Base-by-base conservation (phyloP, 2,797 vertebrate genomes). In the Scolopax rusticola region DNA sequence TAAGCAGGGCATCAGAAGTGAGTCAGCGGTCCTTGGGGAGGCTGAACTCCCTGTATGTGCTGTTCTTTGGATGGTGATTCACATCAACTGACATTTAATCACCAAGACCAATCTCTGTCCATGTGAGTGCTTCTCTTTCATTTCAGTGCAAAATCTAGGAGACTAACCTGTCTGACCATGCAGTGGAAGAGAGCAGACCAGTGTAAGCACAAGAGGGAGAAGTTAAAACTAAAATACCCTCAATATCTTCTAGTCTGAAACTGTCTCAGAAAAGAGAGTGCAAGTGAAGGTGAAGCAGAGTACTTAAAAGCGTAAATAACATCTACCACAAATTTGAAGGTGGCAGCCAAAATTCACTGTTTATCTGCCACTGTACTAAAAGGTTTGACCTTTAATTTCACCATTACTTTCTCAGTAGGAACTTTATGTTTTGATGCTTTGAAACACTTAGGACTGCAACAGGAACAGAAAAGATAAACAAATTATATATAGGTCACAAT, bases 21-120 rank as follows among this genome's bases (percentile, higher is more conserved):
- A 96, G 87, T 97, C 94, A 96, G 81, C 57, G 47, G 57, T 93
- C 95, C 93, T 71, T 61, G 69, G 91, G 82, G 94, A 95, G 82
- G 53, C 91, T 92, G 83, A 89, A 91, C 13, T 45, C 68, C 61
- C 41, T 57, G 71, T 54, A 60, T 89, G 59, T 57, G 65, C 64
- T 91, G 85, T 91, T 93, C 82, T 93, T 90, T 64, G 50, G 69
- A 54, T 57, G 68, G 71, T 95, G 92, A 96, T 96, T 96, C 96
- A 95, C 60, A 84, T 67, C 41, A 67, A 89, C 68, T 95, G 91
- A 89, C 89, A 95, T 95, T 94, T 91, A 95, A 93, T 91, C 85
- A 89, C 56, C 0, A 20, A 95, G 61, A 95, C 87, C 76, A 53
- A 28, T 81, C 48, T 88, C 85, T 91, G 79, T 54, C 76, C 45